Percentiles rank a stretch among this genome's conserved stretches.
Conservation (phyloP, 2,113 vertebrate species). For the Nycticorax nycticorax region DNA sequence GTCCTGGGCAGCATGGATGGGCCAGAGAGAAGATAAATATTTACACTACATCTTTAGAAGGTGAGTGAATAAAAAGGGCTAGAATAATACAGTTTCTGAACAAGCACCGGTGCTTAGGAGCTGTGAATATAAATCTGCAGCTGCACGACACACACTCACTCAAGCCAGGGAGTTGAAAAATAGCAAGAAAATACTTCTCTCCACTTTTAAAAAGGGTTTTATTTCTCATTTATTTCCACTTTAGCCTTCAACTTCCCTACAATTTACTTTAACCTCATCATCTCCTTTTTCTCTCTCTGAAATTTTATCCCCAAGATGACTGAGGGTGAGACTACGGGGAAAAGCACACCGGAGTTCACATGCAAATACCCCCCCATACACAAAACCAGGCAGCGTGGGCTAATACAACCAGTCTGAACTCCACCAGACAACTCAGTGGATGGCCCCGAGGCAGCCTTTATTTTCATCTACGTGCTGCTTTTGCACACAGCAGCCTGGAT, state of each 20-base stretch:
- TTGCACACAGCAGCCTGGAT: neutral
- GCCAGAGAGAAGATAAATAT: conserved; percentile 53
- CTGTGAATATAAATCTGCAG: conserved; percentile 56
- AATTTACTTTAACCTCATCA: conserved; percentile 46
- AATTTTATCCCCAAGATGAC: neutral
- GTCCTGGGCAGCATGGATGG: conserved; percentile 1
- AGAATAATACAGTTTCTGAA: conserved; percentile 44
- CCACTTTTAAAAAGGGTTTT: conserved; percentile 52
- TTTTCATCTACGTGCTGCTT: neutral
- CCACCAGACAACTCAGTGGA: neutral
- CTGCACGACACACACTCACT: conserved; percentile 1
- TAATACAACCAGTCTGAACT: neutral
- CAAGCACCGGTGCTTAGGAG: conserved; percentile 17
- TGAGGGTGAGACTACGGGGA: neutral
- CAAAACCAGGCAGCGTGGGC: neutral
- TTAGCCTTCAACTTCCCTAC: conserved; percentile 23
- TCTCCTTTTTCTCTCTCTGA: neutral
- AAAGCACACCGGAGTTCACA: neutral
- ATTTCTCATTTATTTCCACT: conserved; percentile 61
- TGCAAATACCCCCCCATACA: neutral
- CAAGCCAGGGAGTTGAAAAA: conserved; percentile 64
- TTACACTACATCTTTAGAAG: conserved; percentile 54
- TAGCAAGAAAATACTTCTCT: conserved; percentile 54
- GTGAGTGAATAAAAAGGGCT: conserved; percentile 42
- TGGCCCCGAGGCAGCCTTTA: neutral